Evolutionary conservation across 1,140 invertebrate genomes (phyloP).

Genomic region (Drosophila lini): DNA sequence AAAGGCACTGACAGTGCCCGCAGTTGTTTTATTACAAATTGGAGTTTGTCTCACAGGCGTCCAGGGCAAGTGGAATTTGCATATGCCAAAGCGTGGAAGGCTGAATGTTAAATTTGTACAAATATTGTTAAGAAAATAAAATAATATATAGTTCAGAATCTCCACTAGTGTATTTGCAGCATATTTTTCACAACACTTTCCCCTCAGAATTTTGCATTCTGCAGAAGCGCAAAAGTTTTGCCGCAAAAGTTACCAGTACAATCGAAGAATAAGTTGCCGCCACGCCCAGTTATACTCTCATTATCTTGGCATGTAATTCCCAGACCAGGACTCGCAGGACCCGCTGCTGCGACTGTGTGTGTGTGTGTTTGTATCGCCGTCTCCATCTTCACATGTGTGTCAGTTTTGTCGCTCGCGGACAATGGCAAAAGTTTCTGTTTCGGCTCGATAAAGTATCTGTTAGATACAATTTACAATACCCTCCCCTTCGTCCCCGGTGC

Average conservation of each 20-base stretch:
- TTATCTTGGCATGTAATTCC: slow-evolving; percentile 64
- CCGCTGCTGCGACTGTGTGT: background rate
- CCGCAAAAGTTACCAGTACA: slow-evolving; percentile 37
- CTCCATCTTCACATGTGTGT: slow-evolving; percentile 41
- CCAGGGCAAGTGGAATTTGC: slow-evolving; percentile 14
- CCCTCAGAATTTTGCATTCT: slow-evolving; percentile 23
- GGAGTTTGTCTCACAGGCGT: slow-evolving; percentile 56
- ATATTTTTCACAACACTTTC: slow-evolving; percentile 14
- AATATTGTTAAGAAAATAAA: background rate
- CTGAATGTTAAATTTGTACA: no score
- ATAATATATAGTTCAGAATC: background rate
- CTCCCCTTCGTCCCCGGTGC: slow-evolving; percentile 33
- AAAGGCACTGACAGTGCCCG: slow-evolving; percentile 45
- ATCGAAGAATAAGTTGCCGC: slow-evolving; percentile 54
- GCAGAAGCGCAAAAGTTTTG: slow-evolving; percentile 36
- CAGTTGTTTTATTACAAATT: slow-evolving; percentile 76
- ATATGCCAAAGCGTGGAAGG: background rate
- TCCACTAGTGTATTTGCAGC: background rate
- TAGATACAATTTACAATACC: slow-evolving; percentile 81
- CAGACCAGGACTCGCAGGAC: slow-evolving; percentile 29
- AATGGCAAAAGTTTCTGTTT: slow-evolving; percentile 79
- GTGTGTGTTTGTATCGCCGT: background rate
- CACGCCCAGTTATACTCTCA: slow-evolving; percentile 59
- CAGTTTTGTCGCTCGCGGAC: slow-evolving; percentile 71
- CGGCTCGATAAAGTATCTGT: slow-evolving; percentile 81